Conservation (phyloP, 2,888 invertebrate genomes). For the Ischnus inquisitorius region DNA sequence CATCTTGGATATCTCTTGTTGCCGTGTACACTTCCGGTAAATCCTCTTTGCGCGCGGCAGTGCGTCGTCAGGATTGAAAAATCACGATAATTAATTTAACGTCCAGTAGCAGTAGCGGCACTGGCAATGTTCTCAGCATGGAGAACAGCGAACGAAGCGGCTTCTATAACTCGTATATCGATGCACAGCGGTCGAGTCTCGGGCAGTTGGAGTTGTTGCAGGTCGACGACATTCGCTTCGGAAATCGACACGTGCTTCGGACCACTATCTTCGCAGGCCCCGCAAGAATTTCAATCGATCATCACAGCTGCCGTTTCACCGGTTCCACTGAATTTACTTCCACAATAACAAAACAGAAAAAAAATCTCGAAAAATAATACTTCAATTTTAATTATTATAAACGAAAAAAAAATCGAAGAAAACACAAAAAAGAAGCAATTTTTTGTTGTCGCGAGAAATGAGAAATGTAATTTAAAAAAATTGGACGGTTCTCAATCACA, state of each 20-base stretch:
- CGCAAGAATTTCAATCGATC: constrained; percentile 15
- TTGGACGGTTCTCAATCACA: constrained; percentile 58
- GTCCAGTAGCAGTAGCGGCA: constrained; percentile 28
- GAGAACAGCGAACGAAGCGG: constrained; percentile 11
- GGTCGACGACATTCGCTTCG: constrained; percentile 68
- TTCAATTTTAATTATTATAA: not conserved
- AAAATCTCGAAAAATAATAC: not conserved
- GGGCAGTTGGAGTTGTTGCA: constrained; percentile 42
- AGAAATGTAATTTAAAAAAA: constrained; percentile 10
- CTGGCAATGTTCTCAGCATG: constrained; percentile 8
- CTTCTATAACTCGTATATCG: constrained; percentile 28
- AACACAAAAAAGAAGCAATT: not conserved
- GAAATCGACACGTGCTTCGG: constrained; percentile 55
- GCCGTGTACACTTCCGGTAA: constrained; percentile 18
- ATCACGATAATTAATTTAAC: constrained; percentile 7
- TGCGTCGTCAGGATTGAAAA: not conserved
- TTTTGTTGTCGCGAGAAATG: not conserved
- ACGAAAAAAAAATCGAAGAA: not conserved
- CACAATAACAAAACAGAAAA: constrained; percentile 7
- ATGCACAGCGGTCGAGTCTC: constrained; percentile 26
- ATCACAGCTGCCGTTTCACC: constrained; percentile 18
- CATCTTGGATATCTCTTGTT: constrained; percentile 58
- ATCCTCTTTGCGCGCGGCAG: not conserved
- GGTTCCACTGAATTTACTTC: not conserved
- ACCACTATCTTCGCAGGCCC: not conserved